phyloP scores from a whole-genome alignment of 1,140 invertebrate species.

The Nebria ingens region DNA sequence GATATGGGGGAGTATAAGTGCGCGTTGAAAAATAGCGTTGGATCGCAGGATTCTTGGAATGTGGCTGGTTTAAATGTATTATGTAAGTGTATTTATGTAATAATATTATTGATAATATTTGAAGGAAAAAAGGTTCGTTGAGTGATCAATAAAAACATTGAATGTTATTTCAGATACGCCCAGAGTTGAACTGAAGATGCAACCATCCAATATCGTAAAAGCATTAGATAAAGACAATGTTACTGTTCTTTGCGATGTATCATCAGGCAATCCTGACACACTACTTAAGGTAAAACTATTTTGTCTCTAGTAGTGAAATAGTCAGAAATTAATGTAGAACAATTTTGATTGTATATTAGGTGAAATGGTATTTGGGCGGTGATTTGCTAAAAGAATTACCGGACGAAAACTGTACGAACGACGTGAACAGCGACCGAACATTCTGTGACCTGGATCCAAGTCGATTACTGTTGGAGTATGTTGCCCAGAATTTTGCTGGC shows the following conservation, averaged over 20 bases:
- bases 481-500: conserved; percentile 76
- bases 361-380: conserved; percentile 66
- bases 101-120: too few species aligned
- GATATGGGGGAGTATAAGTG: conserved; percentile 77
- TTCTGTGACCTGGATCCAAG: conserved; percentile 78
- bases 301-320: too few species aligned
- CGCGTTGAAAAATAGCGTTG: conserved; percentile 63
- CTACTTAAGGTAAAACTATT: conserved; percentile 55
- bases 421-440: conserved; percentile 22
- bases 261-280: conserved; percentile 52
- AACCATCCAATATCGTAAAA: conserved; percentile 60
- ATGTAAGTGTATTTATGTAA: conserved; percentile 65
- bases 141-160: too few species aligned
- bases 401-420: conserved; percentile 55
- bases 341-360: conserved; percentile 12
- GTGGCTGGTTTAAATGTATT: conserved; percentile 62
- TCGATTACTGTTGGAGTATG: conserved; percentile 67
- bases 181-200: conserved; percentile 63
- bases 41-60: conserved; percentile 55
- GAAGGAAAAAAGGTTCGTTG: too few species aligned
- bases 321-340: neutral
- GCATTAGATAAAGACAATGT: conserved; percentile 73
- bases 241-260: conserved; percentile 68
- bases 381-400: conserved; percentile 74
- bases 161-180: conserved; percentile 54